These are phyloP conservation scores for Xiphias gladius DNA, from an alignment of 2,113 vertebrate species.

Conservation along the genomic window DNA sequence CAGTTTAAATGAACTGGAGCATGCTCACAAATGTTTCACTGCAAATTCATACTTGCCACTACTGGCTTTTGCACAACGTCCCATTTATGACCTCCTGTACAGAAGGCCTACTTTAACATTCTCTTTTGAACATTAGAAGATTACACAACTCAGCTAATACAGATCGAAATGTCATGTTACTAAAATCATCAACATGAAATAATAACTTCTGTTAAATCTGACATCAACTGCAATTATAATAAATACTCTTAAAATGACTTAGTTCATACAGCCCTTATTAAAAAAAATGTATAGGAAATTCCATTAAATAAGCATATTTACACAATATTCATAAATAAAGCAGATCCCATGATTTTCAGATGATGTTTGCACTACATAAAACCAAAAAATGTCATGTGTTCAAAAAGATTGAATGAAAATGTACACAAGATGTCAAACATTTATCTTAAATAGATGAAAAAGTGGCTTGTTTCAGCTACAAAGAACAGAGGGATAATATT, in stretches of 20 bases:
- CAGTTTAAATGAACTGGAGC: background rate
- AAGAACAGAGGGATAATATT: background rate
- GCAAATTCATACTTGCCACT: background rate
- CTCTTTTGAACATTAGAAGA: constrained; percentile 47
- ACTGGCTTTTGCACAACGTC: background rate
- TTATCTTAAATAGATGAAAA: constrained; percentile 19
- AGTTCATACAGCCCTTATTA: constrained; percentile 74
- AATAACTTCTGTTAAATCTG: constrained; percentile 32
- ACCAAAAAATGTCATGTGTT: constrained; percentile 8
- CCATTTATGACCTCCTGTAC: constrained; percentile 17
- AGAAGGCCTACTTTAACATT: background rate
- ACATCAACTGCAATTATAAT: constrained; percentile 43
- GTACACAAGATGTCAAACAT: constrained; percentile 38
- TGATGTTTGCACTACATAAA: constrained; percentile 35
- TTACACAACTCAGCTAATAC: constrained; percentile 22
- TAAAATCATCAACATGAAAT: constrained; percentile 41
- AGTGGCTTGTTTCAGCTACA: constrained; percentile 11
- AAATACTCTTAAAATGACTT: constrained; percentile 45
- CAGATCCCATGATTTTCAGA: constrained; percentile 26
- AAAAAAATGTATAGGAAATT: constrained; percentile 60
- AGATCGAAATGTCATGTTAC: constrained; percentile 12
- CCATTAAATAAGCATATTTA: constrained; percentile 58
- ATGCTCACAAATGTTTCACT: background rate
- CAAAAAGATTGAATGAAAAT: constrained; percentile 11
- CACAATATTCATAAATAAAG: constrained; percentile 52